Percentiles rank a stretch among this genome's conserved stretches.
These are phyloP conservation scores for Plecturocebus donacophilus DNA, from an alignment of 2,113 vertebrate genomes.

Conservation along the genomic window DNA sequence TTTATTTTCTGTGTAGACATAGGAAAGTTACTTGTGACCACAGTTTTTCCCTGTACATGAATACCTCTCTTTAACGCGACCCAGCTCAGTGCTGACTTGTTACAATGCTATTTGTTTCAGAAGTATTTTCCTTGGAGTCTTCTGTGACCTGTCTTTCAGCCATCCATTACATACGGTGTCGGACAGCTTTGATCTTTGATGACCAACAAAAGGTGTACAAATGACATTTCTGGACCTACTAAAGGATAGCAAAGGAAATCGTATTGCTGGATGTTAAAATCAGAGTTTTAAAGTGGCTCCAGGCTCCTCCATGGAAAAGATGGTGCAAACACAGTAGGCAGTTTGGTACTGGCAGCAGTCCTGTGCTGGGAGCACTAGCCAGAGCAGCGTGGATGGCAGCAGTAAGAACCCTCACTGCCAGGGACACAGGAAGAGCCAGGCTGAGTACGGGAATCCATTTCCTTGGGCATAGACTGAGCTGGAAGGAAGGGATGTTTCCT, in stretches of 20 bases:
- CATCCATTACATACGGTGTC: too few species aligned
- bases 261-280: neutral
- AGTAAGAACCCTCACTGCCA: neutral
- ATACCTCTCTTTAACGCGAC: neutral
- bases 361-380: neutral
- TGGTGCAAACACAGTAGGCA: neutral
- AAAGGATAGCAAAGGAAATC: neutral
- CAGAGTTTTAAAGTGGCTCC: neutral
- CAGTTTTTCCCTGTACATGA: neutral
- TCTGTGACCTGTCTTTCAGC: neutral
- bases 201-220: neutral
- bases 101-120: neutral
- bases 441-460: neutral
- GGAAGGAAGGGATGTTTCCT: neutral
- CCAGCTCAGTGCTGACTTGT: neutral
- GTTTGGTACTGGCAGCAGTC: rapidly evolving
- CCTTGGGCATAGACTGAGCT: neutral
- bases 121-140: neutral
- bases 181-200: neutral
- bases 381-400: too few species aligned
- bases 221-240: neutral
- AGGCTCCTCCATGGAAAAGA: neutral
- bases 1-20: neutral
- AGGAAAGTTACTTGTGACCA: neutral
- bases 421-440: neutral